These are phyloP conservation scores for Triops longicaudatus DNA, from an alignment of 1,140 invertebrate species.

Conservation along the genomic window DNA sequence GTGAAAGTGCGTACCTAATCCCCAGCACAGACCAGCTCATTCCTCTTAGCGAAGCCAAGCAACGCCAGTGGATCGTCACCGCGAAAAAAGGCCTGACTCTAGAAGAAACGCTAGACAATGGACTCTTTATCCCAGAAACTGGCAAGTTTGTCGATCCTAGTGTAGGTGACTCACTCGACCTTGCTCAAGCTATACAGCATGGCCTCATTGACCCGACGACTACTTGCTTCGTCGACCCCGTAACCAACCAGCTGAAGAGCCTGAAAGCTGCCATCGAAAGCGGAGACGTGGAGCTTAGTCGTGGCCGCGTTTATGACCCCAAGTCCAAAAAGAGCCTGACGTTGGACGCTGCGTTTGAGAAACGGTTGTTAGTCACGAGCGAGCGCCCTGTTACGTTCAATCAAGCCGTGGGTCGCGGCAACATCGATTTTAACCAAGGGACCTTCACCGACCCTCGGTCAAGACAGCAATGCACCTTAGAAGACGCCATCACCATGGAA, in stretches of 20 bases:
- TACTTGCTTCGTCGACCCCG: slow-evolving; percentile 64
- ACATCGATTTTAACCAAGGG: slow-evolving; percentile 40
- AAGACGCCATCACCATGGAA: slow-evolving; percentile 66
- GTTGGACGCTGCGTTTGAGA: slow-evolving; percentile 59
- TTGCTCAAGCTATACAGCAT: slow-evolving; percentile 58
- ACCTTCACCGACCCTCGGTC: slow-evolving; percentile 43
- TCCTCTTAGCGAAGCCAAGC: slow-evolving; percentile 59
- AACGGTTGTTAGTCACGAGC: slow-evolving; percentile 61
- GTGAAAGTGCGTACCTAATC: slow-evolving; percentile 56
- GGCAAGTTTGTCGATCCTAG: slow-evolving; percentile 69
- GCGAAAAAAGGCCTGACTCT: slow-evolving; percentile 58
- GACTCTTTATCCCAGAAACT: slow-evolving; percentile 63
- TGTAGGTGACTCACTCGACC: slow-evolving; percentile 57
- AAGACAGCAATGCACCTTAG: slow-evolving; percentile 57
- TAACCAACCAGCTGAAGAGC: slow-evolving; percentile 61
- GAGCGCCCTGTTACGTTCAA: slow-evolving; percentile 58
- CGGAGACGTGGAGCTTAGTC: slow-evolving; percentile 63
- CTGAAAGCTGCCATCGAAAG: slow-evolving; percentile 64
- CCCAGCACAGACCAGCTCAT: slow-evolving; percentile 49
- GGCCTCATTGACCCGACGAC: slow-evolving; percentile 66
- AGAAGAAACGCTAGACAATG: slow-evolving; percentile 65
- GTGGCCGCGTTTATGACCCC: slow-evolving; percentile 66
- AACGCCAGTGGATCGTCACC: slow-evolving; percentile 63
- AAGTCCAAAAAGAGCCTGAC: slow-evolving; percentile 62
- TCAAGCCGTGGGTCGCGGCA: slow-evolving; percentile 45